phyloP scores from a whole-genome alignment of 2,888 invertebrate species.

The Aphodius sticticus region DNA sequence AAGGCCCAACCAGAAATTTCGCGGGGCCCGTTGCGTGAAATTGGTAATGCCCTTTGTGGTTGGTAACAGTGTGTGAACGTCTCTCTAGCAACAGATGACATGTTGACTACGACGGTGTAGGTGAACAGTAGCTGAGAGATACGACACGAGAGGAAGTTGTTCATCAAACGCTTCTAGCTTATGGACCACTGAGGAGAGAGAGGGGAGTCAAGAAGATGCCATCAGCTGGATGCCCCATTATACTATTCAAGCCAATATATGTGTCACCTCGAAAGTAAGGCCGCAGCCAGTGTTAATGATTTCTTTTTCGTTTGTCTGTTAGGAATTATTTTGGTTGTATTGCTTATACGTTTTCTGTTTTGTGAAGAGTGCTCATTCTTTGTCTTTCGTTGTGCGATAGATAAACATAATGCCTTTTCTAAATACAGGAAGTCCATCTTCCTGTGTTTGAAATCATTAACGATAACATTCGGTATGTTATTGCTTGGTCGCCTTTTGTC shows the following conservation, averaged over 20 bases:
- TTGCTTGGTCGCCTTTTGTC: constrained; percentile 9
- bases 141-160: constrained; percentile 32
- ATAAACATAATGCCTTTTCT: constrained; percentile 24
- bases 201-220: constrained; percentile 26
- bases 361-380: constrained; percentile 11
- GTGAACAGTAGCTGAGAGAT: constrained; percentile 12
- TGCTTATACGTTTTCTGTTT: not conserved
- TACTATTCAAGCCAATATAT: constrained; percentile 46
- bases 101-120: not conserved
- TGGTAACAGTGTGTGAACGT: constrained; percentile 14
- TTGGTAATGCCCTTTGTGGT: constrained; percentile 16
- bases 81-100: constrained; percentile 19
- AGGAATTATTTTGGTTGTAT: not conserved
- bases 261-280: constrained; percentile 38
- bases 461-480: constrained; percentile 6
- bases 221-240: constrained; percentile 45
- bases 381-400: not conserved
- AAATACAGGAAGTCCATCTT: constrained; percentile 21
- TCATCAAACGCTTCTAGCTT: constrained; percentile 31
- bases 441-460: constrained; percentile 21
- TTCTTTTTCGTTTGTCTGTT: constrained; percentile 13
- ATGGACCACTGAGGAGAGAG: constrained; percentile 19
- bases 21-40: constrained; percentile 11
- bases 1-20: not conserved
- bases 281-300: not conserved